A percentile compares a stretch with the other conserved stretches of the same genome.
These are phyloP conservation scores for Falcunculus frontatus DNA, from an alignment of 2,113 vertebrate species.

Conservation along the genomic window DNA sequence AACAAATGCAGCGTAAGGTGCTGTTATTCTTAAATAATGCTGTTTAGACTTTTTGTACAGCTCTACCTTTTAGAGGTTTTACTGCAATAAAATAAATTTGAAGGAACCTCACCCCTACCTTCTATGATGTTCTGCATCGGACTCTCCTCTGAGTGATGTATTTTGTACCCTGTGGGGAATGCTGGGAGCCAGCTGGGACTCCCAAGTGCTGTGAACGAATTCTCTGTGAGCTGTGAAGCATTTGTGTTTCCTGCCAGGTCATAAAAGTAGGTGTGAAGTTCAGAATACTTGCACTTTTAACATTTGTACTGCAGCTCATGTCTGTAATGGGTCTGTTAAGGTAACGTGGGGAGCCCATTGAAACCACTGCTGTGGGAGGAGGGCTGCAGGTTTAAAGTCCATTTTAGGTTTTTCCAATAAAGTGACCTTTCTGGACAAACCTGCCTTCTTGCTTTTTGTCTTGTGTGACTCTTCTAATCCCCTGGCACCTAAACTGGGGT, in stretches of 20 bases:
- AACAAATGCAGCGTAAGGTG: constrained; percentile 67
- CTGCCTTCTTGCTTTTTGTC: background rate
- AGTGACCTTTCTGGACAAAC: constrained; percentile 67
- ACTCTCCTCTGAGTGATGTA: constrained; percentile 47
- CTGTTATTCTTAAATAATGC: constrained; percentile 72
- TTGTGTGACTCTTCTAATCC: background rate
- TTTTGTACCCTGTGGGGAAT: constrained; percentile 63
- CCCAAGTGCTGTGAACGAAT: constrained; percentile 37
- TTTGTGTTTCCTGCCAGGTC: constrained; percentile 51
- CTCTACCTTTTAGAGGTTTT: constrained; percentile 73
- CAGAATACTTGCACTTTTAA: constrained; percentile 51
- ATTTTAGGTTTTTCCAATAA: constrained; percentile 66
- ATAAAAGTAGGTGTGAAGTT: constrained; percentile 45
- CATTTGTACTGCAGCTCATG: constrained; percentile 30
- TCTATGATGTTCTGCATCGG: constrained; percentile 25
- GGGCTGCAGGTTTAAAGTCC: constrained; percentile 50
- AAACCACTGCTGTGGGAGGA: constrained; percentile 64
- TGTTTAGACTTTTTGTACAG: constrained; percentile 77
- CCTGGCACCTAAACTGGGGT: background rate
- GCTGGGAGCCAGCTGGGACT: constrained; percentile 17
- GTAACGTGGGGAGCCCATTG: constrained; percentile 62
- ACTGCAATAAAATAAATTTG: constrained; percentile 72
- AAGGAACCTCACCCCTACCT: constrained; percentile 56
- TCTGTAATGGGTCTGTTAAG: constrained; percentile 16
- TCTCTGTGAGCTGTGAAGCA: constrained; percentile 62